Percentiles rank a stretch among this genome's conserved stretches.
Conservation (phyloP, 2,888 invertebrate genomes). For the Platerodrilus igneus region DNA sequence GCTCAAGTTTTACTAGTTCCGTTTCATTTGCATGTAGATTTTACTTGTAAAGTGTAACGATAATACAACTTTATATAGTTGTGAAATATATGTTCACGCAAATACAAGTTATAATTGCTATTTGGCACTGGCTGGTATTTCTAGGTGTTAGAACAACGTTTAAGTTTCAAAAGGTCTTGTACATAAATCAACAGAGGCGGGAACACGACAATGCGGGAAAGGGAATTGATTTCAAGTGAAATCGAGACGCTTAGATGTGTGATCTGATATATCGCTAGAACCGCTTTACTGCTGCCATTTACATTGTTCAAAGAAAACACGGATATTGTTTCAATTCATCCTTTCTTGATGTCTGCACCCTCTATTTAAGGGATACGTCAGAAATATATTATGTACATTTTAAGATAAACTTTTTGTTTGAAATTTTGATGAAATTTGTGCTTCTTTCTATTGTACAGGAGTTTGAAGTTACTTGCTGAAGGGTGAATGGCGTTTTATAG, state of each 20-base stretch:
- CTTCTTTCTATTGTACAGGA: too few relatives aligned
- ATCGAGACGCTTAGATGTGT: constrained; percentile 41
- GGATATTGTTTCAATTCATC: constrained; percentile 24
- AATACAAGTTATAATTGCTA: constrained; percentile 23
- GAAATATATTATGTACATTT: too few relatives aligned
- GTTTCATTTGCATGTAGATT: constrained; percentile 35
- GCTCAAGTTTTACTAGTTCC: constrained; percentile 37
- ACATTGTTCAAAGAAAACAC: constrained; percentile 23
- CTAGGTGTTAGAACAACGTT: constrained; percentile 42
- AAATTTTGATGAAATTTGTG: too few relatives aligned
- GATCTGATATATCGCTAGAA: constrained; percentile 40
- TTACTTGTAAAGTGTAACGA: constrained; percentile 34
- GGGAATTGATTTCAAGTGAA: constrained; percentile 42
- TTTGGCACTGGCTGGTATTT: constrained; percentile 34
- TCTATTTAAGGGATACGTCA: too few relatives aligned
- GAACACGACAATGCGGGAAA: constrained; percentile 36
- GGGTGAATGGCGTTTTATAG: too few relatives aligned
- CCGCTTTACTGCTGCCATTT: constrained; percentile 25
- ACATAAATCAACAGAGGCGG: constrained; percentile 41
- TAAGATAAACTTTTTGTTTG: too few relatives aligned
- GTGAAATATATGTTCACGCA: constrained; percentile 25
- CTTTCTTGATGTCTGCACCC: too few relatives aligned
- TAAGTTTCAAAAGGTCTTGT: constrained; percentile 38
- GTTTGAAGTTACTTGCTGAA: too few relatives aligned
- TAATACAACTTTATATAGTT: constrained; percentile 34